Evolutionary conservation across 2,888 invertebrate genomes (phyloP), one percentile per base, ranked within the genome.

Genomic region (Ophraella communa): DNA sequence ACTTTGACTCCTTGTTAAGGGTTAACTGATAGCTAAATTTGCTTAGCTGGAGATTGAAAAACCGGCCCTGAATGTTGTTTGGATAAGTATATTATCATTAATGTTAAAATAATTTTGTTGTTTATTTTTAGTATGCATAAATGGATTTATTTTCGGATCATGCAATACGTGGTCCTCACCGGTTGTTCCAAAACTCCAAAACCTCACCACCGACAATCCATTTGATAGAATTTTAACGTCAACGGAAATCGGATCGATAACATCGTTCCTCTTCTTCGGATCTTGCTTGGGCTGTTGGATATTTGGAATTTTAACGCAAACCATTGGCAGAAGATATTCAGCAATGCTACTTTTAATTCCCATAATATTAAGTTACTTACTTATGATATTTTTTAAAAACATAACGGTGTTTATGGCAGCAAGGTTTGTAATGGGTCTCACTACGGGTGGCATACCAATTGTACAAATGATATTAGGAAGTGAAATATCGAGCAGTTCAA

Each of bases 401-500:
- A 5, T 24, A 45, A 95, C 73, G 17, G 82, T 84, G 76, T 81
- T 85, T 60, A 88, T 85, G 81, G 85, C 80, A 4, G 88, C 87
- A 57, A 84, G 85, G 61, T 84, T 85, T 71, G 81, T 84, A 65
- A 87, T 85, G 80, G 92, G 92, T 52, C 75, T 90, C 1, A 88
- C 87, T 0, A 86, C 89, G 0, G 90, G 91, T 0, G 87, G 89
- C 76, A 82, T 88, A 14, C 90, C 89, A 82, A 89, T 91, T 0
- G 87, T 89, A 1, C 87, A 89, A 0, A 93, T 95, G 0, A 91
- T 94, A 87, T 95, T 95, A 81, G 24, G 24, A 24, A 24, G 24
- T 24, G 24, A 96, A 82, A 91, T 94, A 53, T 87, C 94, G 4
- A 90, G 92, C 84, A 89, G 91, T 64, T 88, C 90, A 21, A 87